Base-by-base conservation (phyloP, 2,797 vertebrate genomes). In the Acanthurus leucopareius region DNA sequence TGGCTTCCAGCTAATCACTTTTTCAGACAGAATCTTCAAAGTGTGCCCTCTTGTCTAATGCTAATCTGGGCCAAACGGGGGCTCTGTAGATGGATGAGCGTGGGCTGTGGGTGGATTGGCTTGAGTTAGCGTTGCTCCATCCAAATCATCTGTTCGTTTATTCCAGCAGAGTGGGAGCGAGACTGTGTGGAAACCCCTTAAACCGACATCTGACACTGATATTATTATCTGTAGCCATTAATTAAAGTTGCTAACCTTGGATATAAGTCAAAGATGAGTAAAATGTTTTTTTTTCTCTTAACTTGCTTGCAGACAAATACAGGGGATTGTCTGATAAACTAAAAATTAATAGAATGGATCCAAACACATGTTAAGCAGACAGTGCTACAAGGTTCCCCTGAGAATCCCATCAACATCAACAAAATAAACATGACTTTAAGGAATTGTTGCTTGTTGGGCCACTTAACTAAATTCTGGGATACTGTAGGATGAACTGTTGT, bases 1-100 rank as follows among this genome's bases (percentile, higher is more conserved):
- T 67, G 82, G 60, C 80, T 86, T 87, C 80, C 52, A 83, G 76
- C 86, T 89, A 91, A 93, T 91, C 85, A 80, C 78, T 87, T 89
- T 89, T 82, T 85, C 35, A 84, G 77, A 80, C 84, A 75, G 62
- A 69, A 78, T 85, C 82, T 90, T 91, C 77, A 86, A 90, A 87
- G 84, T 77, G 73, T 69, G 73, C 57, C 84, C 85, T 87, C 84
- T 85, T 84, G 77, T 84, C 86, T 88, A 79, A 91, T 79, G 81
- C 79, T 85, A 80, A 88, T 88, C 78, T 82, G 75, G 53, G 75
- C 77, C 77, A 84, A 88, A 81, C 67, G 53, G 63, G 69, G 71
- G 65, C 77, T 86, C 62, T 62, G 72, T 51, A 63, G 78, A 82
- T 73, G 76, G 80, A 72, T 75, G 68, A 78, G 62, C 17, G 22